Evolutionary conservation across 2,797 vertebrate species (phyloP), one percentile per base, ranked within the genome.

Genomic region (Oryzias dopingdopingensis): DNA sequence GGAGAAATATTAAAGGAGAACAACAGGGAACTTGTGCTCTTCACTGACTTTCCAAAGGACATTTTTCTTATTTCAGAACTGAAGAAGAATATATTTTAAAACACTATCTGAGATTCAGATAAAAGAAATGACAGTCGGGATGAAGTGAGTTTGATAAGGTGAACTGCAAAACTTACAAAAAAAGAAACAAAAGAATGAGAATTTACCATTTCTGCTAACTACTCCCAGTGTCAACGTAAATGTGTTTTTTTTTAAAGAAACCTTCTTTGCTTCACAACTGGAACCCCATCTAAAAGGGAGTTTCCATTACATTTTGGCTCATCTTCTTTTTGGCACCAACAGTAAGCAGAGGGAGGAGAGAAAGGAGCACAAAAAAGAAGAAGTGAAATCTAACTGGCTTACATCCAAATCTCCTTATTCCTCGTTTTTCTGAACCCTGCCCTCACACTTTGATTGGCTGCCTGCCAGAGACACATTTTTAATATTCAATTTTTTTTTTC

Each of bases 291-390:
- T 81, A 77, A 76, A 71, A 69, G 75, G 77, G 83, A 84, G 83
- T 85, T 88, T 90, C 85, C 79, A 84, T 90, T 89, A 86, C 82
- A 85, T 86, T 79, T 72, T 85, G 82, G 83, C 79, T 23, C 22
- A 14, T 47, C 14, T 23, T 47, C 45, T 23, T 89, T 80, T 80
- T 80, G 76, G 84, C 80, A 81, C 70, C 63, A 64, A 83, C 83
- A 87, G 84, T 83, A 86, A 82, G 87, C 14, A 15, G 59, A 59
- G 52, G 72, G 60, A 51, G 59, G 57, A 59, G 65, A 61, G 65
- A 56, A 62, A 52, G 59, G 26, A 50, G 65, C 32, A 24, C 64
- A 50, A 66, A 47, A 63, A 55, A 56, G 7, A 67, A 66, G 74
- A 75, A 22, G 62, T 78, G 78, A 89, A 87, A 90, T 86, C 72